phyloP scores from a whole-genome alignment of 2,797 vertebrate species.

The Anas flavirostris region DNA sequence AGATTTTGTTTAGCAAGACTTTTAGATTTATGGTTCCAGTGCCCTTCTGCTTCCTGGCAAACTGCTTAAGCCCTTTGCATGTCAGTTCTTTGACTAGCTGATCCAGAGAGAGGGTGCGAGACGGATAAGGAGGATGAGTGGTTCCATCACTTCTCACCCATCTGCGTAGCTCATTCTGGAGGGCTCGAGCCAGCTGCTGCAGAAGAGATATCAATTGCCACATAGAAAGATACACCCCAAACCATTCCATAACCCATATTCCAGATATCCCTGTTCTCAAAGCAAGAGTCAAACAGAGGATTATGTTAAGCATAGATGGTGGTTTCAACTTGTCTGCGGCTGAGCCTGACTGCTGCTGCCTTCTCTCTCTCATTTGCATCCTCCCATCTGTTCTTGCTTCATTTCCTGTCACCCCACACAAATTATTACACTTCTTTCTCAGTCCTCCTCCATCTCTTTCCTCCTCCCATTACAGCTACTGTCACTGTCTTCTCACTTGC shows the following conservation, averaged over 20 bases:
- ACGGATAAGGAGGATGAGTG: constrained; percentile 47
- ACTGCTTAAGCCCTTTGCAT: constrained; percentile 8
- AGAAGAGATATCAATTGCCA: neutral
- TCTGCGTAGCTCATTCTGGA: neutral
- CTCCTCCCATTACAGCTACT: neutral
- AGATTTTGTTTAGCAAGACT: constrained; percentile 31
- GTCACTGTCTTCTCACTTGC: neutral
- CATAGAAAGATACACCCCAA: neutral
- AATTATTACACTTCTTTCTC: constrained; percentile 34
- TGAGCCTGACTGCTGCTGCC: constrained; percentile 28
- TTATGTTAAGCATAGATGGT: neutral
- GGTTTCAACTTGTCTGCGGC: constrained; percentile 32
- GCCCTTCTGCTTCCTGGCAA: constrained; percentile 50
- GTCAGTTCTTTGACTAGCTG: constrained; percentile 31
- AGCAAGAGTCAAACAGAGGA: neutral
- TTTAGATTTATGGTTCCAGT: neutral
- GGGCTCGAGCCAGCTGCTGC: constrained; percentile 24
- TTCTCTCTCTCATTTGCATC: constrained; percentile 55
- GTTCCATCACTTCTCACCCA: neutral
- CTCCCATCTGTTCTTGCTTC: constrained; percentile 60
- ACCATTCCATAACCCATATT: neutral
- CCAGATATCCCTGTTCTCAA: neutral
- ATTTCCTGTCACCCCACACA: constrained; percentile 46
- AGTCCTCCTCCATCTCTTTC: constrained; percentile 38
- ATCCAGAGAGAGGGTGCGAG: constrained; percentile 48